Conservation (phyloP, 2,113 vertebrate species). For the Cairina moschata region DNA sequence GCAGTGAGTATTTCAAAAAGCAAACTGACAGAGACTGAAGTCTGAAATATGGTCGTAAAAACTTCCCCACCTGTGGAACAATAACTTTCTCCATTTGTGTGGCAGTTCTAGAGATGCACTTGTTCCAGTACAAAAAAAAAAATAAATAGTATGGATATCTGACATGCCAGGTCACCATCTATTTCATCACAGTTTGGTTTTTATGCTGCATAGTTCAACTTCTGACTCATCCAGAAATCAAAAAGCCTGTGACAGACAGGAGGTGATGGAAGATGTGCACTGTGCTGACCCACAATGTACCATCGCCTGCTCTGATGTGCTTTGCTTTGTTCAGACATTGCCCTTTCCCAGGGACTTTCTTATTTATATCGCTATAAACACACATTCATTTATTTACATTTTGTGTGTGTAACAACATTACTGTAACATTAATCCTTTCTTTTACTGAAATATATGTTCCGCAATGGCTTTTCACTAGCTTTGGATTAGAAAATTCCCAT, state of each 20-base stretch:
- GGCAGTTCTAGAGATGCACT: not conserved
- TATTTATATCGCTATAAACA: rapidly evolving
- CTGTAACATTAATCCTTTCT: not conserved
- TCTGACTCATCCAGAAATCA: not conserved
- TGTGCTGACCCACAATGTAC: rapidly evolving
- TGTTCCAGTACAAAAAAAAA: not conserved
- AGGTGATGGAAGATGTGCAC: not conserved
- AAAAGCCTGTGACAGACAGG: not conserved
- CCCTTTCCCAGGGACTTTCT: not conserved
- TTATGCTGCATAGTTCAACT: not conserved
- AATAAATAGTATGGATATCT: not conserved
- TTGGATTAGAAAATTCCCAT: not conserved
- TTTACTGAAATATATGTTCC: not conserved
- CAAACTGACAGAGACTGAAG: not conserved
- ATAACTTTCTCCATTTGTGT: not conserved
- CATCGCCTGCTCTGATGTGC: not conserved
- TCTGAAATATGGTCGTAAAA: not conserved
- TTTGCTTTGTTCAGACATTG: not conserved
- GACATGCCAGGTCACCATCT: not conserved
- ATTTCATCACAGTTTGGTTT: not conserved
- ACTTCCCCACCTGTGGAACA: not conserved
- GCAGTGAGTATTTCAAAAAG: not conserved
- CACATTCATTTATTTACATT: rapidly evolving
- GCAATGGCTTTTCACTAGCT: not conserved
- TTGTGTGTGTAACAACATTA: rapidly evolving